Base-by-base conservation (phyloP, 2,113 vertebrate species). In the Xenotilapia leptura region DNA sequence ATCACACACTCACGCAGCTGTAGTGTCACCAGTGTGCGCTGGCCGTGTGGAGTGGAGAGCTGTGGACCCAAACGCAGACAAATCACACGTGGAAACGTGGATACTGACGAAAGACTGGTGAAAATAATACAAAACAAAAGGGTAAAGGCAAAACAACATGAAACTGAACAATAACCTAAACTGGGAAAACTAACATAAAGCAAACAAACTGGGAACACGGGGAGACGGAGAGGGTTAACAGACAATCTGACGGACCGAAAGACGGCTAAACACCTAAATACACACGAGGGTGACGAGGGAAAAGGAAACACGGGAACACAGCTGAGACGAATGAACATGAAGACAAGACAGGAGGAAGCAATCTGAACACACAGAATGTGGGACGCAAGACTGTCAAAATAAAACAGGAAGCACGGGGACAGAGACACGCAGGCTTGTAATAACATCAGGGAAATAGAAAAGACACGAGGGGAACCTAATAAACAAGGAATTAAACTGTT, bases 101-200 rank as follows among this genome's bases (percentile, higher is more conserved):
- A 17, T 2, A 58, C 26, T 31, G 3, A 60, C 1, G 1, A 58
- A 58, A 31, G 1, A 14, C 26, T 58, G 55, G 1, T 17, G 14
- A 58, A 58, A 58, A 58, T 31, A 58, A 58, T 4, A 17, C 55
- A 58, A 31, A 58, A 31, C 26, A 58, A 28, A 15, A 28, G 13
- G 0, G 0, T 2, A 28, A 9, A 9, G 55, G 7, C 23, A 13
- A 55, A 55, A 55, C 0, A 54, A 54, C 51, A 53, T 10, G 51
- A 54, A 23, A 55, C 0, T 26, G 54, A 55, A 55, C 6, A 7
- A 55, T 26, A 55, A 55, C 54, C 12, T 56, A 56, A 56, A 28
- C 23, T 56, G 55, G 56, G 8, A 60, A 60, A 60, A 60, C 56
- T 9, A 28, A 58, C 55, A 28, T 58, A 31, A 58, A 4, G 55